These are phyloP conservation scores for Paramormyrops hopkinsi DNA, from an alignment of 2,797 vertebrate species.

Conservation along the genomic window DNA sequence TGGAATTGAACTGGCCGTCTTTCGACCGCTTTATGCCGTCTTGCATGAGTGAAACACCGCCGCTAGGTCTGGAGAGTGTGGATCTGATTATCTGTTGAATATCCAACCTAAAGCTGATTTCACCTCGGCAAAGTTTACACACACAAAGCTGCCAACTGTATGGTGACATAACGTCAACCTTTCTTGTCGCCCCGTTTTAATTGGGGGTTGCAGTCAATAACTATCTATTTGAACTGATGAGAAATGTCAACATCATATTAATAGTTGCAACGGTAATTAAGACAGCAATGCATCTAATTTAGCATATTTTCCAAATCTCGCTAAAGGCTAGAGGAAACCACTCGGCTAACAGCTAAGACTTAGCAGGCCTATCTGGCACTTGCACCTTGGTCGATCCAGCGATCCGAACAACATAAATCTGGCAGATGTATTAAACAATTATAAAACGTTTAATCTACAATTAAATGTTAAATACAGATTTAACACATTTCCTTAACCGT, in stretches of 20 bases:
- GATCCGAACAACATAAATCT: background rate
- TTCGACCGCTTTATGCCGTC: background rate
- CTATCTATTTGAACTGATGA: background rate
- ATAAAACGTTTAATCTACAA: background rate
- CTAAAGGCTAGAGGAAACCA: background rate
- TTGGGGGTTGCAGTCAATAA: background rate
- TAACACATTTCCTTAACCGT: background rate
- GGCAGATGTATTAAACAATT: background rate
- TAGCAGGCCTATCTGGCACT: background rate
- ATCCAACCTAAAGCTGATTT: background rate
- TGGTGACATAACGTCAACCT: background rate
- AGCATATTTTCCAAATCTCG: background rate
- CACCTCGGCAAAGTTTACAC: background rate
- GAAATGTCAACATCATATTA: background rate
- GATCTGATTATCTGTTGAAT: background rate
- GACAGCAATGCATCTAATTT: background rate
- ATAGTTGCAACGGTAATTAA: background rate
- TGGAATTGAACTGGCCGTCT: background rate
- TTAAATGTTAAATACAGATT: background rate
- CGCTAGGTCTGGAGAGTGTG: background rate
- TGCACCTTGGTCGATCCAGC: background rate
- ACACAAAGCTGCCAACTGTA: background rate
- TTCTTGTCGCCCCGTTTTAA: background rate
- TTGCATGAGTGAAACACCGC: background rate
- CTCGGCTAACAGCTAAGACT: background rate